phyloP scores from a whole-genome alignment of 2,888 invertebrate species.

The Gari tellinella region DNA sequence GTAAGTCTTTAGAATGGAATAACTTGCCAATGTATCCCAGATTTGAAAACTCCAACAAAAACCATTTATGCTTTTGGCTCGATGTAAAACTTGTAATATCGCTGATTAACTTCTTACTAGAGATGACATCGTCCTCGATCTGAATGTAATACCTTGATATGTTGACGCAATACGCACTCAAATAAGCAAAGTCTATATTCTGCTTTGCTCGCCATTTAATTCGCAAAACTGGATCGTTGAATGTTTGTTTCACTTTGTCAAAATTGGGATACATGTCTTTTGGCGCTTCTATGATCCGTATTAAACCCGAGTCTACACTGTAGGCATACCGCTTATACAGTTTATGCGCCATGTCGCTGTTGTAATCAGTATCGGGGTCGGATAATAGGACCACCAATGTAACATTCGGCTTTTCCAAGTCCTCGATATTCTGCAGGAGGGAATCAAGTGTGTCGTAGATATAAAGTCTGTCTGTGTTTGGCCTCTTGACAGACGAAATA shows the following conservation, averaged over 20 bases:
- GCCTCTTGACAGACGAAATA: slow-evolving; percentile 83
- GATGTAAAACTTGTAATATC: slow-evolving; percentile 81
- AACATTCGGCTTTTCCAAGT: slow-evolving; percentile 73
- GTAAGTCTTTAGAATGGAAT: slow-evolving; percentile 61
- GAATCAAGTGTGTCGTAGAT: slow-evolving; percentile 82
- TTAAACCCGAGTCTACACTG: slow-evolving; percentile 79
- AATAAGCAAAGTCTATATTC: slow-evolving; percentile 83
- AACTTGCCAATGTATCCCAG: slow-evolving; percentile 75
- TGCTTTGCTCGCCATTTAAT: slow-evolving; percentile 84
- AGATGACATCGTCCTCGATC: slow-evolving; percentile 84
- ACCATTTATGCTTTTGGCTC: slow-evolving; percentile 55
- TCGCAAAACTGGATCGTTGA: slow-evolving; percentile 79
- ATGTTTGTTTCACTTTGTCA: slow-evolving; percentile 71
- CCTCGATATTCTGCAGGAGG: slow-evolving; percentile 79
- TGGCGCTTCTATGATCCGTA: slow-evolving; percentile 80
- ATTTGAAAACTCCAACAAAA: slow-evolving; percentile 66
- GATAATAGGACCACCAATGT: slow-evolving; percentile 83
- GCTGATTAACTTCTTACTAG: slow-evolving; percentile 77
- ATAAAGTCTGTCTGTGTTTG: slow-evolving; percentile 80
- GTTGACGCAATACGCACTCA: slow-evolving; percentile 78
- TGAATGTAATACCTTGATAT: slow-evolving; percentile 82
- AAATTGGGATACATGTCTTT: slow-evolving; percentile 72
- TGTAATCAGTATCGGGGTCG: slow-evolving; percentile 78
- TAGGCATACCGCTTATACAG: slow-evolving; percentile 58
- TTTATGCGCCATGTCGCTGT: slow-evolving; percentile 47